Evolutionary conservation across 2,888 invertebrate species (phyloP), one percentile per base, ranked within the genome.

Genomic region (Phengaris arion): DNA sequence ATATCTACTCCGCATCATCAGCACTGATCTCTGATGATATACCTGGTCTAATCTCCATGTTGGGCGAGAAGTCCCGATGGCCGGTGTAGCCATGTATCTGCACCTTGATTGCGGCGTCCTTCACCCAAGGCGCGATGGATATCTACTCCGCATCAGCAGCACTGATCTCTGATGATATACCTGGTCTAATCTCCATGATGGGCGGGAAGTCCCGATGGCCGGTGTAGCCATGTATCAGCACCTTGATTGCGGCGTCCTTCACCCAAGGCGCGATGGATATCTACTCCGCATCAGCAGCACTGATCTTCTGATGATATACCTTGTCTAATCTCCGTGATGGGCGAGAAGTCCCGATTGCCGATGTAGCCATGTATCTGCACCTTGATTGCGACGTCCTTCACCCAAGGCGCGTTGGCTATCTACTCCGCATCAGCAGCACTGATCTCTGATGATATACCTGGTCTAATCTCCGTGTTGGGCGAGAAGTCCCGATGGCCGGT

Each of bases 351-450:
- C 76, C 87, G 94, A 81, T 94, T 77, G 0, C 95, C 95, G 0
- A 95, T 95, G 80, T 95, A 96, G 0, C 96, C 96, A 78, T 96
- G 96, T 69, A 96, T 91, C 1, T 96, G 80, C n/a, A 96, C 88
- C 79, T 95, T 95, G 0, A 95, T 82, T 0, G 94, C 94, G 0
- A 89, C 92, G 35, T 87, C 83, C 15, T 80, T 76, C 0, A 92
- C 87, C 88, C 94, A 94, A 0, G 92, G 93, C 0, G 94, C 94
- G 3, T 84, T 80, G 10, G 80, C 80, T 22, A 95, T 86, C 0
- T 92, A 86, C 2, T 86, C 78, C 0, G 83, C 75, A 59, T 94
- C 84, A 59, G 81, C 80, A 0, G 89, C 87, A 75, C 89, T 81
- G 22, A 96, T 76, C 81, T 93, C 84, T n/a, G n/a, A n/a, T n/a